Base-by-base conservation (phyloP, 2,113 vertebrate species). In the Elaphurus davidianus region DNA sequence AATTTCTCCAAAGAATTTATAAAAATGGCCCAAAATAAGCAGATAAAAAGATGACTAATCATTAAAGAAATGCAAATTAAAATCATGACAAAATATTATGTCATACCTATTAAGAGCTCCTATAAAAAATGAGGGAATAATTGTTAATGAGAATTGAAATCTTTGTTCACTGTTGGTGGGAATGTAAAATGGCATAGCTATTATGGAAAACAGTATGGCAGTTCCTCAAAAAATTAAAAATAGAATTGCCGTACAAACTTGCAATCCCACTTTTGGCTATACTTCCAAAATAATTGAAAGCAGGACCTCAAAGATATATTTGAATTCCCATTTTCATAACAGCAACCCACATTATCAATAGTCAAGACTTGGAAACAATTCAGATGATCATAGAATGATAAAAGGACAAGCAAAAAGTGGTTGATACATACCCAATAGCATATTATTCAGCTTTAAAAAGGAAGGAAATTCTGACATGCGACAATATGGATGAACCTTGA, bases 1-100 rank as follows among this genome's bases (percentile, higher is more conserved):
- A 81, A 96, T 90, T 86, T 85, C 25, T 79, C 50, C 47, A 89
- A 94, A 86, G 33, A 94, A 54, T 47, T 52, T 86, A 92, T n/a
- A 36, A 30, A 89, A 82, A 55, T 64, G 57, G 33, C 9, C 64
- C 85, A 62, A 0, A 82, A 30, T 52, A 81, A 52, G n/a, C 28
- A 27, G 50, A 45, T 17, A 4, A 86, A 86, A 93, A 94, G 3
- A 76, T 94, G 9, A 47, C 28, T 57, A 59, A 36, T 79, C 25
- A 88, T 50, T 81, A 81, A 21, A 23, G 7, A 94, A 91, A 79
- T 67, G 15, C 25, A 91, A 90, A 94, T 85, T n/a, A 55, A 91
- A 97, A 28, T 21, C 40, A 88, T 23, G 78, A 11, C 21, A 97
- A 82, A 54, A n/a, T 54, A 85, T 78, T n/a, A 50, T 9, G 12